These are phyloP conservation scores for Aurelia sp. DNA, from an alignment of 30 jellyfish, hydroid and myxozoan species.

Conservation along the genomic window DNA sequence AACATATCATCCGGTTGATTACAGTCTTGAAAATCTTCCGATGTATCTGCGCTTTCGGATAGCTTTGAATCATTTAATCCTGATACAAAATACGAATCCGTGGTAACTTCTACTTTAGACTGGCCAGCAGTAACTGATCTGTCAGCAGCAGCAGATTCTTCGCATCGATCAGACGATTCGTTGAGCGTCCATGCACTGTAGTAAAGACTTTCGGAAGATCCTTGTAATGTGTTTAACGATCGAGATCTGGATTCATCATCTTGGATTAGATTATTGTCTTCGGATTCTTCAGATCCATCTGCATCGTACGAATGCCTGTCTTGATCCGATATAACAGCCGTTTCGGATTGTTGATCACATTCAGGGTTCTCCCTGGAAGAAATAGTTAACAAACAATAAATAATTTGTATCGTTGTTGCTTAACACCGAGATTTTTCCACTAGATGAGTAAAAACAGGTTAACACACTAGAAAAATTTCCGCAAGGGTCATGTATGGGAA, in stretches of 20 bases:
- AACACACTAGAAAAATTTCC: no score
- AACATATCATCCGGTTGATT: slow-evolving; percentile 51
- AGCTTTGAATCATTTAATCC: slow-evolving; percentile 30
- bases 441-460: no score
- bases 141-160: not conserved
- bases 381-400: no score
- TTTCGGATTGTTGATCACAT: no score
- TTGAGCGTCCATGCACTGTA: slow-evolving; percentile 83
- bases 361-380: not conserved
- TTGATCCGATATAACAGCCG: slow-evolving; percentile 1
- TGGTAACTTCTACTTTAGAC: not conserved
- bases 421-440: no score
- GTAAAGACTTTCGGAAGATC: slow-evolving; percentile 76
- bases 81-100: slow-evolving; percentile 51
- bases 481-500: no score
- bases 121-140: no score
- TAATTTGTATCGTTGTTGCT: no score
- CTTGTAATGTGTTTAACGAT: slow-evolving; percentile 23
- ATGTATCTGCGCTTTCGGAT: slow-evolving; percentile 15
- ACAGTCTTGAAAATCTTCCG: slow-evolving; percentile 52
- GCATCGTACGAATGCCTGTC: slow-evolving; percentile 61
- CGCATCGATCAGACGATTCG: slow-evolving; percentile 3
- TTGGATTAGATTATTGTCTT: slow-evolving; percentile 12
- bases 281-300: slow-evolving; percentile 63
- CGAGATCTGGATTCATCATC: not conserved